Evolutionary conservation across 2,888 invertebrate genomes (phyloP).

Genomic region (Amorpha juglandis): DNA sequence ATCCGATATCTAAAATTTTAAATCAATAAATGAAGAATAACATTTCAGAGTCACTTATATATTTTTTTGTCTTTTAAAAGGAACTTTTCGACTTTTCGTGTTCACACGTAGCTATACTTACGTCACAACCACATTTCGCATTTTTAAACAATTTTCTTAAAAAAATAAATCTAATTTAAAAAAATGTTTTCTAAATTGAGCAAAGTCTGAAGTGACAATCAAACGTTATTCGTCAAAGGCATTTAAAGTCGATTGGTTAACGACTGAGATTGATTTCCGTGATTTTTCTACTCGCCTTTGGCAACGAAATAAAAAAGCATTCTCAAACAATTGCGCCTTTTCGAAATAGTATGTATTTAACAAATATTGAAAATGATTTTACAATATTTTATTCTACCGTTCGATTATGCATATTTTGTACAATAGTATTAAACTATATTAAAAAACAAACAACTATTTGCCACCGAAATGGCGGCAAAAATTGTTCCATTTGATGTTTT

Average conservation of each 20-base stretch:
- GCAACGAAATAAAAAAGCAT: constrained; percentile 14
- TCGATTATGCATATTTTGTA: constrained; percentile 29
- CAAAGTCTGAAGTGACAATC: constrained; percentile 73
- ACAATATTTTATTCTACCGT: constrained; percentile 21
- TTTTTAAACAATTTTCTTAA: constrained; percentile 49
- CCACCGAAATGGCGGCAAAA: neutral
- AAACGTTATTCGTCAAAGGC: constrained; percentile 71
- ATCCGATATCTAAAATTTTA: constrained; percentile 35
- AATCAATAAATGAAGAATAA: constrained; percentile 59
- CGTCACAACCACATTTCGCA: constrained; percentile 76
- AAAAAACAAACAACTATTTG: constrained; percentile 3
- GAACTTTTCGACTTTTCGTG: constrained; percentile 58
- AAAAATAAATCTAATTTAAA: constrained; percentile 54
- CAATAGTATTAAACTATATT: constrained; percentile 22
- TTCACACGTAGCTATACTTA: constrained; percentile 62
- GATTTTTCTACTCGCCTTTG: constrained; percentile 22
- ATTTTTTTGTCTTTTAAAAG: constrained; percentile 55
- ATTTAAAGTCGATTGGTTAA: constrained; percentile 23
- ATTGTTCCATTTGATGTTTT: neutral
- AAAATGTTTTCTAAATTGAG: constrained; percentile 74
- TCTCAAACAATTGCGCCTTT: neutral
- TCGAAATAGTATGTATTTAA: constrained; percentile 19
- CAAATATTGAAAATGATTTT: constrained; percentile 17
- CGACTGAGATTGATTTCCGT: constrained; percentile 28
- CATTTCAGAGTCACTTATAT: constrained; percentile 69